phyloP scores from a whole-genome alignment of 2,888 invertebrate genomes.

The Stratiomys singularior region DNA sequence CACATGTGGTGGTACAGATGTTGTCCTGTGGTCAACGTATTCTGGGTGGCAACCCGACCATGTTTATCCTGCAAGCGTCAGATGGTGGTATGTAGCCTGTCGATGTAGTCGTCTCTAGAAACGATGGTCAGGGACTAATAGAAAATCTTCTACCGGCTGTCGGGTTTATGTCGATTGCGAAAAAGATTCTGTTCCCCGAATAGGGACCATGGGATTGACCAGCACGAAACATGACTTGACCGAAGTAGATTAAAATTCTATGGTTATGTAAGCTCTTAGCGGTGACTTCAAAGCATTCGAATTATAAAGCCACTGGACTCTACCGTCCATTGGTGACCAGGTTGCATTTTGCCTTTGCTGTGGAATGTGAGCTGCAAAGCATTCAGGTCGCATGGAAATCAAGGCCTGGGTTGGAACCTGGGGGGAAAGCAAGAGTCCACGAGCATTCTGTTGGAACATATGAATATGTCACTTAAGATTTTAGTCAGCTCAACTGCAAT shows the following conservation, averaged over 20 bases:
- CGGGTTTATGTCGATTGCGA: slow-evolving; percentile 4
- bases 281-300: slow-evolving; percentile 14
- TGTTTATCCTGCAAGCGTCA: neutral
- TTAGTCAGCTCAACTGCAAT: slow-evolving; percentile 10
- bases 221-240: slow-evolving; percentile 7
- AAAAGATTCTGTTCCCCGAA: neutral
- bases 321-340: neutral
- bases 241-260: slow-evolving; percentile 1
- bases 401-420: no score
- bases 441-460: neutral
- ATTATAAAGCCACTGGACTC: slow-evolving; percentile 6
- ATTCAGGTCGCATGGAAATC: no score
- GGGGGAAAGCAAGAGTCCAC: neutral
- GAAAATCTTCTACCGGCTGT: slow-evolving; percentile 16
- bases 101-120: neutral
- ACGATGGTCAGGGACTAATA: slow-evolving; percentile 31
- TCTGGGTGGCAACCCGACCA: slow-evolving; percentile 23
- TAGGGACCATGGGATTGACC: neutral
- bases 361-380: neutral
- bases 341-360: neutral
- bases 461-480: slow-evolving; percentile 9
- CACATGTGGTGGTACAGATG: slow-evolving; percentile 50
- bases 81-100: slow-evolving; percentile 6
- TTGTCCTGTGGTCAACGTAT: slow-evolving; percentile 21
- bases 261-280: neutral